Conservation (phyloP, 2,113 vertebrate species). For the Urocolius indicus region DNA sequence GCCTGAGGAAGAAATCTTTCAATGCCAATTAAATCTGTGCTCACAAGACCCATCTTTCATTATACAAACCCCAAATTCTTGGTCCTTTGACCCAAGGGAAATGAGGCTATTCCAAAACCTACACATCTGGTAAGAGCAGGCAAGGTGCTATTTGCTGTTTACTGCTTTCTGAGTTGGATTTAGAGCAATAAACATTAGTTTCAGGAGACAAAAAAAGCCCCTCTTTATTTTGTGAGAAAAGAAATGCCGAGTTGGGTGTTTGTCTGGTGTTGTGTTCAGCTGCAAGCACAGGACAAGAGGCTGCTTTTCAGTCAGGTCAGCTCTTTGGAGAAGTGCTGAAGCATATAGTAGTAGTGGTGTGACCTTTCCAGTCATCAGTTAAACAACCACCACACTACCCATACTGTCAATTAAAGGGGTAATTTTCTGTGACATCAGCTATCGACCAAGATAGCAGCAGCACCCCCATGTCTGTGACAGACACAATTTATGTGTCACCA, state of each 20-base stretch:
- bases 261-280: not conserved
- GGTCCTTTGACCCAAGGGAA: not conserved
- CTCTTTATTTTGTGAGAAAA: not conserved
- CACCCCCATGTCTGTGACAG: not conserved
- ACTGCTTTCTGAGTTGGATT: not conserved
- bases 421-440: not conserved
- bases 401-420: not conserved
- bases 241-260: not conserved
- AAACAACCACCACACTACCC: not conserved
- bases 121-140: not conserved
- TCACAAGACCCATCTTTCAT: not conserved
- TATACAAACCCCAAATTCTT: not conserved
- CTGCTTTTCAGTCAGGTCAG: not conserved
- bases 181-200: not conserved
- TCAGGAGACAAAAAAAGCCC: not conserved
- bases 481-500: not conserved
- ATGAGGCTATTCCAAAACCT: not conserved
- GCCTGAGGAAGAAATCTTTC: not conserved
- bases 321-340: not conserved
- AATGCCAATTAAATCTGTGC: not conserved
- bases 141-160: not conserved
- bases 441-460: accelerated
- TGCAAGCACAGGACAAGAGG: not conserved
- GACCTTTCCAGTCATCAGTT: not conserved
- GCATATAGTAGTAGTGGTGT: accelerated